Base-by-base conservation (phyloP, 2,113 vertebrate genomes). In the Nothoprocta perdicaria region DNA sequence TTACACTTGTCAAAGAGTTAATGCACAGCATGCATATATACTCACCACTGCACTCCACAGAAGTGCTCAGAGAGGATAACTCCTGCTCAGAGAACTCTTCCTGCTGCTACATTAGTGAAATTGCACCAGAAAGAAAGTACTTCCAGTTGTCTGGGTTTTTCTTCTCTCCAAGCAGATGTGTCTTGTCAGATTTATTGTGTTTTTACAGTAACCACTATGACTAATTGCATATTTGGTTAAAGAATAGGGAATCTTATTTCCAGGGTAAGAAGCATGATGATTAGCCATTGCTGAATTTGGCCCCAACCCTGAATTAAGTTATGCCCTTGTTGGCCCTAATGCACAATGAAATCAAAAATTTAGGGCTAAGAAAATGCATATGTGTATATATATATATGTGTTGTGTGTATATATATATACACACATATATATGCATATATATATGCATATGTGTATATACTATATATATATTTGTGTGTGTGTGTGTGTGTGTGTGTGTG, bases 221-320 rank as follows among this genome's bases (percentile, higher is more conserved):
- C 89, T 96, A 91, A 94, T 76, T 86, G 69, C 29, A 33, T 91
- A 86, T 79, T 94, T 96, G 94, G 68, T 80, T 53, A 81, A 95
- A 91, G 77, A 88, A 75, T 57, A 27, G 24, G 43, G 53, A 93
- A 72, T 84, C 77, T 91, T 89, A 38, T 68, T 95, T 93, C 58
- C 62, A 92, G 61, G 46, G 22, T 62, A 58, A 19, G 73, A 94
- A 91, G 26, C 5, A 3, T 17, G 18, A 45, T 80, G 79, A 91
- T 92, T 46, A 89, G 43, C 68, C 57, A 45, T 69, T 3, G 1
- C n/a, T 65, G 61, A 94, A 80, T 72, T 83, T 48, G 85, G 87
- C 78, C 79, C 68, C 62, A 75, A 3, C 41, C 40, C 35, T 76
- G 26, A 57, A 88, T 88, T 78, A 92, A 74, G 21, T n/a, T 75